These are phyloP conservation scores for Cremastinae sp. DNA, from an alignment of 2,888 invertebrate species.

Conservation along the genomic window DNA sequence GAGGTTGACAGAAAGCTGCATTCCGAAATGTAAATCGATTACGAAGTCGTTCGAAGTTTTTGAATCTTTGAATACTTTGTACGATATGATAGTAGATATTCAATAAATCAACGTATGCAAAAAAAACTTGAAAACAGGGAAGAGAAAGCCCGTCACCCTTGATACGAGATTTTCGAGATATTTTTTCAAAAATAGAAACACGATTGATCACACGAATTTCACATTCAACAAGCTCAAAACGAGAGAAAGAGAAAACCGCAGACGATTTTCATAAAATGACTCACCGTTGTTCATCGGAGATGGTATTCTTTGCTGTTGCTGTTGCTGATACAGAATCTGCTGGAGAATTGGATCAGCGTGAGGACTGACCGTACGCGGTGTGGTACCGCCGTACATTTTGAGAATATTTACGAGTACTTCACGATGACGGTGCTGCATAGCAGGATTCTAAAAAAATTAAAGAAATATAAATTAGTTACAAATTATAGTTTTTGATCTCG, in stretches of 20 bases:
- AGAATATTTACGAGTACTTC: conserved; percentile 87
- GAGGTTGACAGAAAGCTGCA: conserved; percentile 85
- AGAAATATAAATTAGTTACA: background rate
- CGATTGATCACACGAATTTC: conserved; percentile 38
- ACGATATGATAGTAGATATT: background rate
- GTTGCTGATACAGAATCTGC: conserved; percentile 79
- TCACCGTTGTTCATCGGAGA: conserved; percentile 79
- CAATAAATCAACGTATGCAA: conserved; percentile 5
- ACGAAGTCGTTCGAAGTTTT: conserved; percentile 18
- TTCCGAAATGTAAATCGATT: conserved; percentile 78
- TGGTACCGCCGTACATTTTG: conserved; percentile 81
- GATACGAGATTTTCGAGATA: conserved; percentile 24
- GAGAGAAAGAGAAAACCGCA: conserved; percentile 1
- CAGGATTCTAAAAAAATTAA: conserved; percentile 82
- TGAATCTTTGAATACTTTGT: too few relatives aligned
- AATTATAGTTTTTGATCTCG: too few relatives aligned
- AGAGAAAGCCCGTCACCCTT: conserved; percentile 38
- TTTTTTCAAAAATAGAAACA: conserved; percentile 23
- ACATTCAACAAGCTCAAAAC: too few relatives aligned
- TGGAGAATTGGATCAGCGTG: conserved; percentile 81
- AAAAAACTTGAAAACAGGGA: conserved; percentile 1
- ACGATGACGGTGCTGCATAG: conserved; percentile 87
- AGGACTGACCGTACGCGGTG: conserved; percentile 76
- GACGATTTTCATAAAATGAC: conserved; percentile 26
- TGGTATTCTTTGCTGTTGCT: conserved; percentile 79